phyloP scores from a whole-genome alignment of 2,797 vertebrate genomes.

The Dendrocincla tyrannina region DNA sequence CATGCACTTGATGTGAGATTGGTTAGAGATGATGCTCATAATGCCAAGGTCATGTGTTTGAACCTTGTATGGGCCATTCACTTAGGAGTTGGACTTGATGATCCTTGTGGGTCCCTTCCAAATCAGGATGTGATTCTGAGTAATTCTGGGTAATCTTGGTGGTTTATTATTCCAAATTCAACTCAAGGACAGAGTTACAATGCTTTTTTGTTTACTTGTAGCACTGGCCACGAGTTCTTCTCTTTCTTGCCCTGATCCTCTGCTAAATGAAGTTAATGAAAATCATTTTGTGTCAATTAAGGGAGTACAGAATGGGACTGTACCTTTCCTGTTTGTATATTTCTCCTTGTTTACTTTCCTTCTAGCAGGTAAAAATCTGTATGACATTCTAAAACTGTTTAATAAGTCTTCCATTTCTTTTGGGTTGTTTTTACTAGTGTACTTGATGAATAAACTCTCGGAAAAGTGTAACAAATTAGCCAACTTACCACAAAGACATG shows the following conservation, averaged over 20 bases:
- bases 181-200: background rate
- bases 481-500: background rate
- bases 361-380: background rate
- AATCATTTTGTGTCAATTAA: background rate
- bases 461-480: constrained; percentile 12
- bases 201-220: background rate
- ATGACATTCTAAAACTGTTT: background rate
- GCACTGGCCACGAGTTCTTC: background rate
- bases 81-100: background rate
- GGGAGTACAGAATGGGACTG: background rate
- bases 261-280: background rate
- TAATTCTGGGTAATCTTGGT: background rate
- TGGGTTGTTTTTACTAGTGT: background rate
- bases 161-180: background rate
- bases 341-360: background rate
- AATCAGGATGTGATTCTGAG: background rate
- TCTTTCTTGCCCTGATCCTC: background rate
- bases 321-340: background rate
- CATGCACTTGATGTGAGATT: background rate
- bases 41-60: background rate
- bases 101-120: background rate
- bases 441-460: background rate
- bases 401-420: background rate
- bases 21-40: background rate
- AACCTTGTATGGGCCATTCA: background rate